Evolutionary conservation across 2,888 invertebrate species (phyloP), one percentile per base, ranked within the genome.

Genomic region (Macropis europaea): DNA sequence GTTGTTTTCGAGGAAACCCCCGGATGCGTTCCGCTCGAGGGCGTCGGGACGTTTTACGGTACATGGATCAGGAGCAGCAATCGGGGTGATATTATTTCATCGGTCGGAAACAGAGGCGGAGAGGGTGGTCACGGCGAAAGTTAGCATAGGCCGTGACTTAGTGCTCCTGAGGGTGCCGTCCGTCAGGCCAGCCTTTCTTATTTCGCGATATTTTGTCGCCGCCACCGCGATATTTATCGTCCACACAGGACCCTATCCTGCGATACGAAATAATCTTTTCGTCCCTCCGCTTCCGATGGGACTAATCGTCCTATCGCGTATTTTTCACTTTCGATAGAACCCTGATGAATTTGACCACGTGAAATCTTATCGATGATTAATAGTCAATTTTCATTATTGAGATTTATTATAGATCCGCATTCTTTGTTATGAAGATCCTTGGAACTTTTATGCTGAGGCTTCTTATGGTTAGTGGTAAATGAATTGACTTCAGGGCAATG

Each of bases 61-160:
- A 81, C 77, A 75, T 72, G 81, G 62, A 77, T 68, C 77, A 70
- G 43, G 60, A 38, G 68, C 43, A 74, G 80, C 79, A 79, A 79
- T 84, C 79, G 80, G 82, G 78, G 76, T 77, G 82, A 84, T 84
- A 86, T 87, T 88, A 88, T 87, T 86, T 88, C 86, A 83, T 83
- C 83, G 84, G 82, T 73, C 78, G 82, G 81, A 74, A 77, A 79
- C 71, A 73, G 80, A 70, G 80, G 71, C 17, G 48, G 72, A 48
- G 15, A 47, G 48, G 48, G 50, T 19, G 64, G 63, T 42, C 63
- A 59, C 73, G 43, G 54, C 68, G 74, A 74, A 80, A 86, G 88
- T 88, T 88, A 88, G 88, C 87, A 88, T 89, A 87, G 85, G 45
- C 79, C 76, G 81, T 90, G 89, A 90, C 90, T 89, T 90, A 90